Percentiles rank a stretch among this genome's conserved stretches.
Evolutionary conservation across 2,113 vertebrate species (phyloP).

Genomic region (Casuarius casuarius): DNA sequence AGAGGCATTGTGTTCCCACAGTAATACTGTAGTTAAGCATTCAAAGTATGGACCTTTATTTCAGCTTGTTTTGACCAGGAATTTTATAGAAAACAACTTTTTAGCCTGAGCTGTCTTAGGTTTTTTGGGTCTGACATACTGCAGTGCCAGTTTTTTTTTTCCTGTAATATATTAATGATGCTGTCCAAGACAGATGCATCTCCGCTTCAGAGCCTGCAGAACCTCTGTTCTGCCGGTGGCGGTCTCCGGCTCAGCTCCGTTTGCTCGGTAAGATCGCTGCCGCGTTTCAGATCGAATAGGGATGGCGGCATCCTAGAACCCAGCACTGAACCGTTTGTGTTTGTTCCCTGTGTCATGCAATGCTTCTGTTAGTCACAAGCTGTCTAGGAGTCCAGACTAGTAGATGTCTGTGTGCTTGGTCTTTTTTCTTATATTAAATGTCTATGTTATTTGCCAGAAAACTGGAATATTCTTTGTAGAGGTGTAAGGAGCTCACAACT

Average conservation of each 20-base stretch:
- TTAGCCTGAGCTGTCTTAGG: not conserved
- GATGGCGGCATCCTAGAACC: not conserved
- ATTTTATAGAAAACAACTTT: not conserved
- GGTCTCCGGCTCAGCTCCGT: rapidly evolving
- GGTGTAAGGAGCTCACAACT: not conserved
- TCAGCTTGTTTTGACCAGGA: not conserved
- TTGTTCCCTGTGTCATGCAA: not conserved
- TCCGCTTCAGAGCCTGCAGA: not conserved
- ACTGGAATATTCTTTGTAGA: not conserved
- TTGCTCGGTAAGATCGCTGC: rapidly evolving
- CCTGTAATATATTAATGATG: rapidly evolving
- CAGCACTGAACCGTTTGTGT: rapidly evolving
- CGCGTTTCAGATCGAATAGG: not conserved
- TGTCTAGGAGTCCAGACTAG: not conserved
- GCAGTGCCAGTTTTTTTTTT: not conserved
- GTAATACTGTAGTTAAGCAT: rapidly evolving
- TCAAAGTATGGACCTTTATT: not conserved
- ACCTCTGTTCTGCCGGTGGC: not conserved
- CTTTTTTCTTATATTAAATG: not conserved
- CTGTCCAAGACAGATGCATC: rapidly evolving
- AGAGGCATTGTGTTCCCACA: not conserved
- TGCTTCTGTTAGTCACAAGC: not conserved
- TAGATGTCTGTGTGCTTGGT: not conserved
- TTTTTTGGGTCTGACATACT: not conserved
- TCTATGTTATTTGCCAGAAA: not conserved